phyloP scores from a whole-genome alignment of 30 jellyfish, hydroid and myxozoan species.

The Cassiopea andromeda region DNA sequence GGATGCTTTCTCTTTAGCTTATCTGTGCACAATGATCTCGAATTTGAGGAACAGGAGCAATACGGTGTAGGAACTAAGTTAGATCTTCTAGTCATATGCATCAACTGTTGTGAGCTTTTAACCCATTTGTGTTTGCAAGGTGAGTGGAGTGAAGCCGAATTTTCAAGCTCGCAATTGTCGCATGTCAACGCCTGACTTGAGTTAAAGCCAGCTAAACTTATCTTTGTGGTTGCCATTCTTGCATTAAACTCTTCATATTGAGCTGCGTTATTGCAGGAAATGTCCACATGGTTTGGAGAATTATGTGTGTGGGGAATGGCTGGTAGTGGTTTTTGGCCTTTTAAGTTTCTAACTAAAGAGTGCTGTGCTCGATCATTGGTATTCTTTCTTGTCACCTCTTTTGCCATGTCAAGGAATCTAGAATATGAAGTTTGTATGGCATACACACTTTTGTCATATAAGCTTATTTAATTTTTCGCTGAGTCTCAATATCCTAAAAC shows the following conservation, averaged over 20 bases:
- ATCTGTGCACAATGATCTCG: background rate
- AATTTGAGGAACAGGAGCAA: background rate
- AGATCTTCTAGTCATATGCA: background rate
- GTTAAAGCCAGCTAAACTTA: background rate
- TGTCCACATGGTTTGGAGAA: background rate
- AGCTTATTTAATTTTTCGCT: too few relatives aligned
- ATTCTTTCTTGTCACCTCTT: background rate
- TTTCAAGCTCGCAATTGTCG: background rate
- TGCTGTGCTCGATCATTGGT: background rate
- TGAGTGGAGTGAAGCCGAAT: background rate
- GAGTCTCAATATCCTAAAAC: too few relatives aligned
- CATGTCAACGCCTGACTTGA: background rate
- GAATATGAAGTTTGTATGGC: too few relatives aligned
- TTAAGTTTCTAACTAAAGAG: background rate
- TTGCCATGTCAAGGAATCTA: too few relatives aligned
- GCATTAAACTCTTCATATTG: background rate
- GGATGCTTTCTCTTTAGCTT: background rate
- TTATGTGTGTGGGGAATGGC: background rate
- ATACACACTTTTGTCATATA: too few relatives aligned
- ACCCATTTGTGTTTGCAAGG: conserved; percentile 8
- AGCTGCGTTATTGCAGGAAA: background rate
- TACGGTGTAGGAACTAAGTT: background rate
- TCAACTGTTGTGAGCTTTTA: background rate
- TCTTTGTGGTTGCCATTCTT: background rate
- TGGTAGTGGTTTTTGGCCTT: conserved; percentile 15